A percentile compares a stretch with the other conserved stretches of the same genome.
Evolutionary conservation across 2,888 invertebrate species (phyloP).

Genomic region (Tetramorium bicarinatum): DNA sequence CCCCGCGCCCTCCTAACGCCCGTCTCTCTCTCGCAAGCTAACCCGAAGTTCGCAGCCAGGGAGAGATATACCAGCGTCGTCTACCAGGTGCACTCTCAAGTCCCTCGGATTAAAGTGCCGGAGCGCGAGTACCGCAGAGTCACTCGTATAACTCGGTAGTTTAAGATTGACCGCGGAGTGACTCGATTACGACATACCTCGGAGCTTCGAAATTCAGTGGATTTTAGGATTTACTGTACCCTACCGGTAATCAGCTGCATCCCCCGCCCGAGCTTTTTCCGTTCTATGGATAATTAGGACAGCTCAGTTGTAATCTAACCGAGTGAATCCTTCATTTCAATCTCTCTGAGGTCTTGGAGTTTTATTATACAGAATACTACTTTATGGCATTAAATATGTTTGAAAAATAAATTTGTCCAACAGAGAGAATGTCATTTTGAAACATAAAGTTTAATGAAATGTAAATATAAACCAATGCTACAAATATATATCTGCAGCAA

Average conservation of each 20-base stretch:
- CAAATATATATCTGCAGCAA: not conserved
- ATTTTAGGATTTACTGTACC: conserved; percentile 53
- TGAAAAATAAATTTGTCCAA: not conserved
- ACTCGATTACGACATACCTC: conserved; percentile 64
- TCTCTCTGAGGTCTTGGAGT: not conserved
- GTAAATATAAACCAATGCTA: conserved; percentile 10
- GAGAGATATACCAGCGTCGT: conserved; percentile 50
- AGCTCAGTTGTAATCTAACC: not conserved
- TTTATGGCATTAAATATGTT: not conserved
- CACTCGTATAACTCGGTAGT: conserved; percentile 63
- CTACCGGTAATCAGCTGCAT: conserved; percentile 45
- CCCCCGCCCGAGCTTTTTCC: conserved; percentile 19
- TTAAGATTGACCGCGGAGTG: conserved; percentile 68
- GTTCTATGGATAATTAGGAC: conserved; percentile 21
- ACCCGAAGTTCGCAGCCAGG: conserved; percentile 55
- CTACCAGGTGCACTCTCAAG: conserved; percentile 66
- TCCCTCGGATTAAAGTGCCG: conserved; percentile 66
- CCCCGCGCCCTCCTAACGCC: conserved; percentile 29
- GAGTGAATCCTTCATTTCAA: conserved; percentile 29
- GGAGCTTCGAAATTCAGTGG: conserved; percentile 47
- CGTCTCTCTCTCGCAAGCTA: conserved; percentile 49
- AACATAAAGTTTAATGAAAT: conserved; percentile 6
- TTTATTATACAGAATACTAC: not conserved
- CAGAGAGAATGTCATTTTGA: not conserved
- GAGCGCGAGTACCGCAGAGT: conserved; percentile 51